These are phyloP conservation scores for Sesia bembeciformis DNA, from an alignment of 2,888 invertebrate species.

Conservation along the genomic window DNA sequence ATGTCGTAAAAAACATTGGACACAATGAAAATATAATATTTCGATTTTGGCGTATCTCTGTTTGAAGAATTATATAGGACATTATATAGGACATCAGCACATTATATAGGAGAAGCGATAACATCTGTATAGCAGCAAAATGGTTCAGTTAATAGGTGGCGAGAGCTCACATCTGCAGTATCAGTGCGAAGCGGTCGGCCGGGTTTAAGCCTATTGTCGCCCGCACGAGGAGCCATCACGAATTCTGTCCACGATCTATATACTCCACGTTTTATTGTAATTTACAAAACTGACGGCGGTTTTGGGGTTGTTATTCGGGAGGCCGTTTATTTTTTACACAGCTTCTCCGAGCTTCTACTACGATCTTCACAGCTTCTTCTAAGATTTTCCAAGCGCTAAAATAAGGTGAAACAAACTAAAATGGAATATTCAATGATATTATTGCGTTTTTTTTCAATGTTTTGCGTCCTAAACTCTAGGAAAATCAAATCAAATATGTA, in stretches of 20 bases:
- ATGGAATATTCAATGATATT: not conserved
- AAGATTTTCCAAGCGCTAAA: not conserved
- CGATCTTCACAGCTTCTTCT: too few relatives aligned
- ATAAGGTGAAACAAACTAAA: not conserved
- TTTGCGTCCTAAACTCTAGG: too few relatives aligned
- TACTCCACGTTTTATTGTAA: conserved; percentile 64
- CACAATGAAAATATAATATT: conserved; percentile 19
- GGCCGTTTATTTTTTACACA: not conserved
- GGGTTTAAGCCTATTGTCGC: conserved; percentile 57
- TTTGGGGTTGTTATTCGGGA: conserved; percentile 46
- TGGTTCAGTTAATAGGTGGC: conserved; percentile 42
- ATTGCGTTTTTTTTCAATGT: too few relatives aligned
- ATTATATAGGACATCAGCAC: conserved; percentile 13
- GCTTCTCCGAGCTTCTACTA: too few relatives aligned
- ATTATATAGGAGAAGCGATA: conserved; percentile 16
- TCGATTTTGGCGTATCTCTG: conserved; percentile 14
- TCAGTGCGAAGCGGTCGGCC: conserved; percentile 21
- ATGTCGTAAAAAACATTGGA: conserved; percentile 9
- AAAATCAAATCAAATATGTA: too few relatives aligned
- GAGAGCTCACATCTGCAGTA: conserved; percentile 43
- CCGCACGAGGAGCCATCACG: conserved; percentile 44
- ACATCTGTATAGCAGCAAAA: conserved; percentile 23
- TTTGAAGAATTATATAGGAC: too few relatives aligned
- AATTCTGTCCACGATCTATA: conserved; percentile 56
- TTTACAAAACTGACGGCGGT: conserved; percentile 67